Evolutionary conservation across 2,113 vertebrate species (phyloP), one percentile per base, ranked within the genome.

Genomic region (Oxyura jamaicensis): DNA sequence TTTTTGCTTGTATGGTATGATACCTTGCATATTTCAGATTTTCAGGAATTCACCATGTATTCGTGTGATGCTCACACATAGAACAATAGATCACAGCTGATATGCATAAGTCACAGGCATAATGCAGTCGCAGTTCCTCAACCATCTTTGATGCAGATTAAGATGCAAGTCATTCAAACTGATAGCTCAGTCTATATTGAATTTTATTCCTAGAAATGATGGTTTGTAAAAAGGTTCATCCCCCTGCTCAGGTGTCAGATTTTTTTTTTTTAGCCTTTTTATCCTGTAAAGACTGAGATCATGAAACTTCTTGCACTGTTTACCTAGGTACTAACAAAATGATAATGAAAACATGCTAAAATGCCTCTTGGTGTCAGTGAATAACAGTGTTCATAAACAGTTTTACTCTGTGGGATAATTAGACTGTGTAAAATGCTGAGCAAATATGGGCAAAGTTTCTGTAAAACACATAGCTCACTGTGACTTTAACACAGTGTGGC

Each of bases 281-380:
- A 33, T 73, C 59, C n/a, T 82, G 23, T 25, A 48, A 11, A 78
- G 62, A 95, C 83, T 28, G 53, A 77, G 56, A 71, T 71, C 65
- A 79, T 60, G 41, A 71, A 46, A 63, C 42, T 78, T 81, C 22
- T 84, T 10, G 31, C 13, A 66, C 29, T 89, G 75, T 95, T 92
- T 56, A 73, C 9, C 8, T 29, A 72, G 39, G 3, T 46, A 50
- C 36, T 82, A 86, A 52, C 8, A 95, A 91, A 88, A 74, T 68
- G 12, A 63, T 82, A 86, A 89, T 65, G 56, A 86, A 94, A 91
- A 78, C 26, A 52, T 52, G 9, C 50, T 87, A 58, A 95, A 92
- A 91, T 84, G 7, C 67, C 33, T 92, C 46, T 50, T 26, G 8
- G 20, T 86, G 52, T 59, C 75, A 90, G 59, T 88, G 88, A 90